Evolutionary conservation across 2,888 invertebrate genomes (phyloP).

Genomic region (Drosophila borealis): DNA sequence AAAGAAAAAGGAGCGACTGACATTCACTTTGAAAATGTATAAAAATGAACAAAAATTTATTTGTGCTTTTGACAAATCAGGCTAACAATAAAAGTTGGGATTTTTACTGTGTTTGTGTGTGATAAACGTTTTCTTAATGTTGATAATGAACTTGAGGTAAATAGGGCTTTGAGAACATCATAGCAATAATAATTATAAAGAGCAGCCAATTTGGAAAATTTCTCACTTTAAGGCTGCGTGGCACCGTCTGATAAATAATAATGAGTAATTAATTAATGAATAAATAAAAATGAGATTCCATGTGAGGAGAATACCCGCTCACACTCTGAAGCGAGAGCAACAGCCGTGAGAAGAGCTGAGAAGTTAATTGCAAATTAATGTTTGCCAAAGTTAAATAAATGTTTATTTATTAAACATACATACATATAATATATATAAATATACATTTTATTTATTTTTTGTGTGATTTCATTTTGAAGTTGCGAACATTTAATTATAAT

Average conservation of each 20-base stretch:
- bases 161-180: conserved; percentile 71
- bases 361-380: conserved; percentile 73
- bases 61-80: conserved; percentile 42
- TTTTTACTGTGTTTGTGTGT: conserved; percentile 9
- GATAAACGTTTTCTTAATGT: conserved; percentile 56
- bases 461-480: conserved; percentile 31
- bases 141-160: conserved; percentile 78
- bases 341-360: conserved; percentile 53
- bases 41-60: conserved; percentile 40
- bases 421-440: conserved; percentile 14
- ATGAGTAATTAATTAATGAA: conserved; percentile 62
- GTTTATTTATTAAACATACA: conserved; percentile 28
- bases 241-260: conserved; percentile 57
- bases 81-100: conserved; percentile 28
- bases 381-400: conserved; percentile 64
- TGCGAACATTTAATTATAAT: conserved; percentile 39
- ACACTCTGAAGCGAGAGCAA: conserved; percentile 31
- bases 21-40: conserved; percentile 64
- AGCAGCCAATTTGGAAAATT: conserved; percentile 32
- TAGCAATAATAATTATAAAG: conserved; percentile 25
- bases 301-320: conserved; percentile 6
- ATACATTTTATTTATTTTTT: conserved; percentile 26
- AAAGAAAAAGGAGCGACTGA: conserved; percentile 36
- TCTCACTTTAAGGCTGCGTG: conserved; percentile 38
- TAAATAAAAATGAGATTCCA: conserved; percentile 57